Evolutionary conservation across 2,113 vertebrate genomes (phyloP).

Genomic region (Myotis yumanensis): DNA sequence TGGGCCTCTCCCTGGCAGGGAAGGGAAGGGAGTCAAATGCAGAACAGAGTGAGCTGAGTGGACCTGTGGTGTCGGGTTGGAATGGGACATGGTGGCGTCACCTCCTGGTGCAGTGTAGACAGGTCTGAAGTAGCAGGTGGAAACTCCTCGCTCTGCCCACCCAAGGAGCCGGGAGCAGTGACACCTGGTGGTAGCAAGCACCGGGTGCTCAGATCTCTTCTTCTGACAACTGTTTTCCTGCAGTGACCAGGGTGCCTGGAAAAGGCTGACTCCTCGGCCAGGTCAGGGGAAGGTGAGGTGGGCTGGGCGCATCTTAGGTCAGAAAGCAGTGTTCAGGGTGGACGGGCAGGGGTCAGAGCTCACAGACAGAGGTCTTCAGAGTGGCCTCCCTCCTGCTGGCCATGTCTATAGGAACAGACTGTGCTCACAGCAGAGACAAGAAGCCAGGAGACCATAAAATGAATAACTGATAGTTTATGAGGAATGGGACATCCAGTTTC

Average conservation of each 20-base stretch:
- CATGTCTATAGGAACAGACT: not conserved
- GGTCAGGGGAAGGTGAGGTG: not conserved
- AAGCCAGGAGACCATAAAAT: not conserved
- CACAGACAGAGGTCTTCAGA: fast-evolving
- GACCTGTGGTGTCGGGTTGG: fast-evolving
- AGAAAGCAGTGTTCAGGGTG: not conserved
- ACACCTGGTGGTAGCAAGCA: fast-evolving
- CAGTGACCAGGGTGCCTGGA: not conserved
- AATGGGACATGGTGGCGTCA: fast-evolving
- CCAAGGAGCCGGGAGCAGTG: not conserved
- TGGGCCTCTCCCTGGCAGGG: not conserved
- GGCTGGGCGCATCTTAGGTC: fast-evolving
- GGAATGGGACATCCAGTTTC: not conserved
- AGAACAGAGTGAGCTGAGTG: not conserved
- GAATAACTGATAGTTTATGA: no score
- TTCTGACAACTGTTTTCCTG: not conserved
- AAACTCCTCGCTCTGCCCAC: fast-evolving
- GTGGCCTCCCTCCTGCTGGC: not conserved
- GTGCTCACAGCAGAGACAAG: not conserved
- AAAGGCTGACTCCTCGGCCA: not conserved
- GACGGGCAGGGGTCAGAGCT: fast-evolving
- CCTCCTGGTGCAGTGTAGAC: not conserved
- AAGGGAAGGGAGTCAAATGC: not conserved
- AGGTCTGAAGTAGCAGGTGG: not conserved
- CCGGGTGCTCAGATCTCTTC: fast-evolving